A percentile compares a stretch with the other conserved stretches of the same genome.
Conservation (phyloP, 2,113 vertebrate species). For the Phalacrocorax carbo region DNA sequence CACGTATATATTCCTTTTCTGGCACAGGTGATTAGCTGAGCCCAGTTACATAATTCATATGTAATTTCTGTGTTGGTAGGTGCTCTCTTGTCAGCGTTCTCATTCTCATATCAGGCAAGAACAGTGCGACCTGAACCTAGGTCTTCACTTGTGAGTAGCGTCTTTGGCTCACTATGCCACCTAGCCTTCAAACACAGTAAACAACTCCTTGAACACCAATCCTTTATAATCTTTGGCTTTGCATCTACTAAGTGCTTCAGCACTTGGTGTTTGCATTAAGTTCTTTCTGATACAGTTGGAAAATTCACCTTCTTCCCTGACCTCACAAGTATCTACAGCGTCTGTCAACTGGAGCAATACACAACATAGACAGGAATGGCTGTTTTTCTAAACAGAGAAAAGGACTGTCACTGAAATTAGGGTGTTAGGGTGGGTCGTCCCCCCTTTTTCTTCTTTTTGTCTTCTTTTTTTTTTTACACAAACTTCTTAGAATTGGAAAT, state of each 20-base stretch:
- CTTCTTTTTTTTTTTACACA: not conserved
- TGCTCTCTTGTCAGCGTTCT: not conserved
- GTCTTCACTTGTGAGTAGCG: not conserved
- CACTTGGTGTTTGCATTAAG: not conserved
- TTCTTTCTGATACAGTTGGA: not conserved
- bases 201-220: not conserved
- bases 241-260: not conserved
- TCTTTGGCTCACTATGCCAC: not conserved
- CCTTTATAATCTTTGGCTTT: not conserved
- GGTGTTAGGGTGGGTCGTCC: no score
- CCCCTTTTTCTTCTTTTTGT: not conserved
- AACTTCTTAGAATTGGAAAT: not conserved
- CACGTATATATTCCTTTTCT: not conserved
- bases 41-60: not conserved
- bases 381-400: not conserved
- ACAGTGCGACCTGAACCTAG: fast-evolving
- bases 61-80: not conserved
- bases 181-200: not conserved
- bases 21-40: not conserved
- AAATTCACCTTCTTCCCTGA: not conserved
- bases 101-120: not conserved
- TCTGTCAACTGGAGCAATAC: not conserved
- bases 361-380: not conserved
- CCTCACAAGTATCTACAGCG: not conserved
- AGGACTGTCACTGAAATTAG: not conserved